Conservation (phyloP, 2,113 vertebrate species). For the Loxodonta africana region DNA sequence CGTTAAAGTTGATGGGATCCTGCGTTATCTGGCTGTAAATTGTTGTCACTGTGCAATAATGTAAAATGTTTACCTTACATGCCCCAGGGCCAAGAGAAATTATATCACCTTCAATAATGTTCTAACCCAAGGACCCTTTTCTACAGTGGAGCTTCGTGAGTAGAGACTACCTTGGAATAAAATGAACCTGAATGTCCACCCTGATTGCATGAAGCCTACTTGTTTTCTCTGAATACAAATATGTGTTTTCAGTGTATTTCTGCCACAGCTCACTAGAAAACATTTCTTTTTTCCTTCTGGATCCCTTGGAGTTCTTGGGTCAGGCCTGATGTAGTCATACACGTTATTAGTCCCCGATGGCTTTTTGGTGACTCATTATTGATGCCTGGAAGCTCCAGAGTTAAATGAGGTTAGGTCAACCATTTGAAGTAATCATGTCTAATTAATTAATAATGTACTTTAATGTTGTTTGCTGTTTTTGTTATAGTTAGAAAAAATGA, state of each 20-base stretch:
- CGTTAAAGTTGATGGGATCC: slow-evolving; percentile 57
- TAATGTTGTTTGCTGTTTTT: slow-evolving; percentile 44
- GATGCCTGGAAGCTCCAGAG: slow-evolving; percentile 54
- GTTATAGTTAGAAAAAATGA: slow-evolving; percentile 37
- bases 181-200: slow-evolving; percentile 48
- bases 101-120: not conserved
- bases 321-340: not conserved
- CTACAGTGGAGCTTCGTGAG: not conserved
- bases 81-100: not conserved
- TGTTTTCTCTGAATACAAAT: slow-evolving; percentile 20
- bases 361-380: slow-evolving; percentile 55
- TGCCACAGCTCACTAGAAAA: not conserved
- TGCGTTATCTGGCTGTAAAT: slow-evolving; percentile 52
- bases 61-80: slow-evolving; percentile 51
- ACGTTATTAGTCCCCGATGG: slow-evolving; percentile 42
- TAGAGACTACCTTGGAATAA: slow-evolving; percentile 64
- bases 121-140: slow-evolving; percentile 38
- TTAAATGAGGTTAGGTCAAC: slow-evolving; percentile 65
- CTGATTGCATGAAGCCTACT: slow-evolving; percentile 12
- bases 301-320: slow-evolving; percentile 4
- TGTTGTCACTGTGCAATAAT: slow-evolving; percentile 63
- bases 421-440: slow-evolving; percentile 63
- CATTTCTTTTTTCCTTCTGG: not conserved
- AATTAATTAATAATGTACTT: slow-evolving; percentile 71
- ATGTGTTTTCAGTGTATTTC: not conserved